Conservation (phyloP, 2,888 invertebrate species). For the Emesis furor region DNA sequence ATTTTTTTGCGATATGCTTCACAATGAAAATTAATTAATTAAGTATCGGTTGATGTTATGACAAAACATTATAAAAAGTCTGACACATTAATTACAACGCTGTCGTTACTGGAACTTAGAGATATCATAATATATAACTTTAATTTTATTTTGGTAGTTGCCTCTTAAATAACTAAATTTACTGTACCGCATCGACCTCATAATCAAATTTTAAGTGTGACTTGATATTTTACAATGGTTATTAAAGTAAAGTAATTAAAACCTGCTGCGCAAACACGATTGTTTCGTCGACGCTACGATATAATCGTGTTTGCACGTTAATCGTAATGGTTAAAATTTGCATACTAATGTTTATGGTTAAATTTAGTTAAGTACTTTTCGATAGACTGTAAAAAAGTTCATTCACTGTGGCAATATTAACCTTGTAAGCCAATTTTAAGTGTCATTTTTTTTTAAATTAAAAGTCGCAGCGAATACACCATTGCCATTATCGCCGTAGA, state of each 20-base stretch:
- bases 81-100: not conserved
- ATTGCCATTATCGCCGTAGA: no score
- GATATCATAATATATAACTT: not conserved
- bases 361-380: no score
- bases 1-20: not conserved
- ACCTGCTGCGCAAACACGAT: not conserved
- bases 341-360: no score
- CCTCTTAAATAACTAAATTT: no score
- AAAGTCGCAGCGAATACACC: no score
- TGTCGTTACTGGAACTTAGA: not conserved
- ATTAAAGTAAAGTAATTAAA: not conserved
- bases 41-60: not conserved
- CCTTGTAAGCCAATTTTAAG: not conserved
- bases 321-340: no score
- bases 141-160: not conserved
- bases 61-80: not conserved
- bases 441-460: not conserved
- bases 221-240: not conserved
- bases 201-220: not conserved
- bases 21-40: not conserved
- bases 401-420: not conserved
- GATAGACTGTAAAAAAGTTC: no score
- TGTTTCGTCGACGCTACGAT: not conserved
- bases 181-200: no score
- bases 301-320: no score